Evolutionary conservation across 2,113 vertebrate genomes (phyloP).

Genomic region (Glaucidium brasilianum): DNA sequence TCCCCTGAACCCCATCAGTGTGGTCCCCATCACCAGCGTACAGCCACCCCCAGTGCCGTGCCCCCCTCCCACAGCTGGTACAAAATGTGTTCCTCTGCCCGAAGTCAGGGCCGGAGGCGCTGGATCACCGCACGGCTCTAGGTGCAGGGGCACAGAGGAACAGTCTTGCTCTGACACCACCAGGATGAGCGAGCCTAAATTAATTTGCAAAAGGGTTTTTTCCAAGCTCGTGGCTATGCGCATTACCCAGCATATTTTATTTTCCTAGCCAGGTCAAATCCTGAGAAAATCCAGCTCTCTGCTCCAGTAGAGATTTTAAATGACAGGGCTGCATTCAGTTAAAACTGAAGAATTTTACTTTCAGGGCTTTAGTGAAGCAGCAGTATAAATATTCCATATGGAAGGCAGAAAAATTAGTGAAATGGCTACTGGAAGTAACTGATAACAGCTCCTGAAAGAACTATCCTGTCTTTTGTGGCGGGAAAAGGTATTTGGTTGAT

Average conservation of each 20-base stretch:
- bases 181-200: background rate
- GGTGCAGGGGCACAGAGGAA: rapidly evolving
- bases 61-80: background rate
- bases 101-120: rapidly evolving
- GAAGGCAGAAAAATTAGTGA: background rate
- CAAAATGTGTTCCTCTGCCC: background rate
- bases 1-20: background rate
- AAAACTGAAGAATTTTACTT: background rate
- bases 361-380: background rate
- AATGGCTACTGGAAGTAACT: background rate
- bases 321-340: background rate
- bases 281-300: background rate
- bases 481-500: background rate
- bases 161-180: background rate
- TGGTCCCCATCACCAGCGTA: background rate
- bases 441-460: background rate
- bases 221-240: background rate
- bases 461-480: background rate
- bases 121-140: background rate
- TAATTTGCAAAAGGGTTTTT: background rate
- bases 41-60: too few relatives aligned
- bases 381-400: rapidly evolving
- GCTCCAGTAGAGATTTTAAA: background rate
- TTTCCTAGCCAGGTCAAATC: background rate
- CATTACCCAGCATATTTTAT: background rate